A percentile compares a stretch with the other conserved stretches of the same genome.
Evolutionary conservation across 2,888 invertebrate species (phyloP).

Genomic region (Tromatobia lineatoria): DNA sequence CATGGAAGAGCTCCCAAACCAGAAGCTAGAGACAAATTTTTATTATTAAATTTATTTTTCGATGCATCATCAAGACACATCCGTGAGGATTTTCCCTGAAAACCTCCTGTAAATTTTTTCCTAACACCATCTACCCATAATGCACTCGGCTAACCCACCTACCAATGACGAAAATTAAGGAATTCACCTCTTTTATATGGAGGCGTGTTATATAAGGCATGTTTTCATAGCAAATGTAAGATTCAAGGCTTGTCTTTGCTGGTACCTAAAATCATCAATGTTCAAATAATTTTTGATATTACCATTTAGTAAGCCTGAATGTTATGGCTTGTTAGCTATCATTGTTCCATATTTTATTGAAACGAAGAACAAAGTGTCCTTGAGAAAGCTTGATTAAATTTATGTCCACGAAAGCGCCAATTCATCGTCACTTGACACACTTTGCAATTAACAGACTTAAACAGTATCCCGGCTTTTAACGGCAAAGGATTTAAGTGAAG

Average conservation of each 20-base stretch:
- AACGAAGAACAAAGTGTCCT: conserved; percentile 14
- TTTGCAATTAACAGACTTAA: conserved; percentile 73
- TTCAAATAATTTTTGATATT: not conserved
- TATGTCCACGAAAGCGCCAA: not conserved
- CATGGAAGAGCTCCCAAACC: not conserved
- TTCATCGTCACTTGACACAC: conserved; percentile 39
- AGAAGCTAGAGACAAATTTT: not conserved
- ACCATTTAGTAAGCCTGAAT: not conserved
- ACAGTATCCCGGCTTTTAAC: conserved; percentile 68
- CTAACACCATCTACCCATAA: no score
- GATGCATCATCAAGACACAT: no score
- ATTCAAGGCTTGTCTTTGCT: not conserved
- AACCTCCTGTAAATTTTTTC: no score
- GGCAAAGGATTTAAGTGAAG: not conserved
- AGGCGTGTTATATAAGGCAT: no score
- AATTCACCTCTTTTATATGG: not conserved
- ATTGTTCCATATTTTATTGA: not conserved
- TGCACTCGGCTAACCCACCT: no score
- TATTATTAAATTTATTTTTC: no score
- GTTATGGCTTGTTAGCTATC: not conserved
- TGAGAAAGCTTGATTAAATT: conserved; percentile 13
- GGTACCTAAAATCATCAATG: no score
- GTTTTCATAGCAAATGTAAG: not conserved
- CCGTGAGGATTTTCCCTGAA: no score
- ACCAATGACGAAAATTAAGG: no score